phyloP scores from a whole-genome alignment of 2,888 invertebrate genomes.

The Polydrusus pterygomalis region DNA sequence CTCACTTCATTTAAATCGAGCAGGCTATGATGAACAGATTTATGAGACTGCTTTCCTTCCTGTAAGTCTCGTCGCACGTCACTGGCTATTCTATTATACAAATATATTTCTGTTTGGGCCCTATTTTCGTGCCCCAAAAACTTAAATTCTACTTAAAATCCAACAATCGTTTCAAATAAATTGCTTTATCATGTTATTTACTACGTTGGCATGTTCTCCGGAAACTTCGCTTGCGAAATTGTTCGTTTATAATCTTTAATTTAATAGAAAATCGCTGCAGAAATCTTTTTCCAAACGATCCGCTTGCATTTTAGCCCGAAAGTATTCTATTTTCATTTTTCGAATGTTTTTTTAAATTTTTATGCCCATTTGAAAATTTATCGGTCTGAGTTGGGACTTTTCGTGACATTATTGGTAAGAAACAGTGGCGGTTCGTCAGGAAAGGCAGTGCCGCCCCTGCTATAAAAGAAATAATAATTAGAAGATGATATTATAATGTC shows the following conservation, averaged over 20 bases:
- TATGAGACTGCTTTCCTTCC: no score
- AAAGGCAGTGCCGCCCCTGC: no score
- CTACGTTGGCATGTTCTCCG: slow-evolving; percentile 46
- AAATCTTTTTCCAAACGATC: slow-evolving; percentile 24
- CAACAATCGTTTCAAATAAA: slow-evolving; percentile 50
- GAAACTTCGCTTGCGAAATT: slow-evolving; percentile 39
- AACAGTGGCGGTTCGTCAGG: no score
- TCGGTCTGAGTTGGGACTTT: background rate
- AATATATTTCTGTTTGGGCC: slow-evolving; percentile 39
- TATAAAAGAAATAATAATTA: no score
- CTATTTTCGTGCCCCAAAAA: slow-evolving; percentile 34
- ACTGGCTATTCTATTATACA: background rate
- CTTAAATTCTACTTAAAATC: slow-evolving; percentile 45
- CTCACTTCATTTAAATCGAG: no score
- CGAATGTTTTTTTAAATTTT: background rate
- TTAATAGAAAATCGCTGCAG: slow-evolving; percentile 42
- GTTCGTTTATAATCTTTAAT: slow-evolving; percentile 50
- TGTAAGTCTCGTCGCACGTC: no score
- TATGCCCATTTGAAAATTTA: slow-evolving; percentile 6
- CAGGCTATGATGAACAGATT: no score
- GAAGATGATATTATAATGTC: no score
- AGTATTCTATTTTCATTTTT: slow-evolving; percentile 7
- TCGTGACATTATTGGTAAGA: background rate
- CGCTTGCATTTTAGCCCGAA: slow-evolving; percentile 24
- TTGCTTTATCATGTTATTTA: slow-evolving; percentile 53